Percentiles rank a stretch among this genome's conserved stretches.
These are phyloP conservation scores for Macaria liturata DNA, from an alignment of 2,888 invertebrate genomes.

Conservation along the genomic window DNA sequence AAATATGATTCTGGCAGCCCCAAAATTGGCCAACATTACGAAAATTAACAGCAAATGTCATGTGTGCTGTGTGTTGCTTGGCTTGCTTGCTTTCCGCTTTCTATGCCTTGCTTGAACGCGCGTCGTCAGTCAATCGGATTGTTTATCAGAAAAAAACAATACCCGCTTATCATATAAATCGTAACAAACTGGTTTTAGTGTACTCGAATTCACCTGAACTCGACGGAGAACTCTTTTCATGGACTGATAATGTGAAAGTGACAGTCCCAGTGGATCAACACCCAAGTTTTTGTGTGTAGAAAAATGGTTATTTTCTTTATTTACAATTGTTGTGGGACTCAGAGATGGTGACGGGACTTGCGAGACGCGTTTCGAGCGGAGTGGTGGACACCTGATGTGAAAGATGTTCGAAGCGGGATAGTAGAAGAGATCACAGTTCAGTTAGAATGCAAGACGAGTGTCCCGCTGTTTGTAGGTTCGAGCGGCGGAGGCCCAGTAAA, in stretches of 20 bases:
- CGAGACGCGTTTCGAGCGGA: conserved; percentile 53
- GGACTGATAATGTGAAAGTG: conserved; percentile 75
- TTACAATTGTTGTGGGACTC: conserved; percentile 60
- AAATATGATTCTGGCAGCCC: no score
- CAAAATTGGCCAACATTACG: conserved; percentile 51
- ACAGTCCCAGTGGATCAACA: conserved; percentile 61
- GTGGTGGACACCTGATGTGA: conserved; percentile 62
- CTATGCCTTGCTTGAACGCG: conserved; percentile 75
- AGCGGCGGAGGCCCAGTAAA: conserved; percentile 77
- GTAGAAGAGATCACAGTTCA: conserved; percentile 53
- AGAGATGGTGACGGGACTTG: conserved; percentile 49
- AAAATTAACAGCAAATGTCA: conserved; percentile 55
- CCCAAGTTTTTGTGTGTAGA: conserved; percentile 62
- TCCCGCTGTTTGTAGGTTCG: conserved; percentile 70
- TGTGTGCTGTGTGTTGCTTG: conserved; percentile 61
- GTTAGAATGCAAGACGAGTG: conserved; percentile 80
- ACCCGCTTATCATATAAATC: conserved; percentile 56
- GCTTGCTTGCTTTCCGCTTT: conserved; percentile 70
- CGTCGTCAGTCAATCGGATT: conserved; percentile 69
- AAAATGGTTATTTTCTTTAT: conserved; percentile 71
- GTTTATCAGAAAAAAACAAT: conserved; percentile 60
- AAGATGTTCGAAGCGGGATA: conserved; percentile 79
- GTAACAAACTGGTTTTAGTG: conserved; percentile 46
- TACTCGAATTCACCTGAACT: conserved; percentile 40
- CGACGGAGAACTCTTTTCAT: conserved; percentile 35